A percentile compares a stretch with the other conserved stretches of the same genome.
Evolutionary conservation across 2,888 invertebrate species (phyloP).

Genomic region (Drosophila nr. medialis): DNA sequence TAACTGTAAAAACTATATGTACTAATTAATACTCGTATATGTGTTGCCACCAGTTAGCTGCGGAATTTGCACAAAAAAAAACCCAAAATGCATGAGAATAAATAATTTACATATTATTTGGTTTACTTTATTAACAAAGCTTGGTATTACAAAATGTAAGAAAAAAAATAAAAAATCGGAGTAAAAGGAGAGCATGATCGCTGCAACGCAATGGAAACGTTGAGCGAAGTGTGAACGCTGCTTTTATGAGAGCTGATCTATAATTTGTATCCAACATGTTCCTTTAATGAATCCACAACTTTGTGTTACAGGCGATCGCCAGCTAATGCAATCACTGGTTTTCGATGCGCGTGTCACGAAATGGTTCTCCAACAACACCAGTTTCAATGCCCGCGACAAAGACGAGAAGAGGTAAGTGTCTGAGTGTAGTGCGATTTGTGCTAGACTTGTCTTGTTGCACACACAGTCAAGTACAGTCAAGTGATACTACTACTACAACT

Average conservation of each 20-base stretch:
- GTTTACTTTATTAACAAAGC: conserved; percentile 10
- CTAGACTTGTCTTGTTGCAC: conserved; percentile 56
- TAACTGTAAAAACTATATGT: conserved; percentile 22
- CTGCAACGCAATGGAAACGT: conserved; percentile 4
- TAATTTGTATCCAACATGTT: neutral
- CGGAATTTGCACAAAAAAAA: conserved; percentile 66
- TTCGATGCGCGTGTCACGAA: conserved; percentile 95
- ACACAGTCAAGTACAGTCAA: conserved; percentile 70
- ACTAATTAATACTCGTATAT: conserved; percentile 21
- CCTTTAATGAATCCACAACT: neutral
- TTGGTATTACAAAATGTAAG: neutral
- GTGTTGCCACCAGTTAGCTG: conserved; percentile 68
- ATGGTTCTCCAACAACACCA: conserved; percentile 93
- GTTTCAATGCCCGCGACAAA: conserved; percentile 87
- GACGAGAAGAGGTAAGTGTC: conserved; percentile 89
- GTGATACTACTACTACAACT: neutral
- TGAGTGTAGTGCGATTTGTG: conserved; percentile 6
- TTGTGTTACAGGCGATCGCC: conserved; percentile 90
- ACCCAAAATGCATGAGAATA: conserved; percentile 41
- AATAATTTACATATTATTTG: conserved; percentile 1
- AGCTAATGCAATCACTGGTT: conserved; percentile 92
- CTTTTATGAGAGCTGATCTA: neutral
- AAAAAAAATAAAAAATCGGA: neutral
- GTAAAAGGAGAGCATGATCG: neutral
- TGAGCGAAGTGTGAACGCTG: conserved; percentile 1